Evolutionary conservation across 2,797 vertebrate genomes (phyloP).

Genomic region (Hydrolagus colliei): DNA sequence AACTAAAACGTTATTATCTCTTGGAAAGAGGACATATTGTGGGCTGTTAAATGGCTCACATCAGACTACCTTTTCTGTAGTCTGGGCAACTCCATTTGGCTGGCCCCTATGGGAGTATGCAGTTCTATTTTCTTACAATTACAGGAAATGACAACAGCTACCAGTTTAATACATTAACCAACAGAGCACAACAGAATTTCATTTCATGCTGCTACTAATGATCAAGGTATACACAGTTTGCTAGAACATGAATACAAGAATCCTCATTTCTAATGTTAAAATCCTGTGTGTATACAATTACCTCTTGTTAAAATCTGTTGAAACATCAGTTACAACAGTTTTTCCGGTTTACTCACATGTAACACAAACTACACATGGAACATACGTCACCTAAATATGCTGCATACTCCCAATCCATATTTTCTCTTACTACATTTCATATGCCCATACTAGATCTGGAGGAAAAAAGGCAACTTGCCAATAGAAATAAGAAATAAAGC

Average conservation of each 20-base stretch:
- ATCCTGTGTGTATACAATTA: slow-evolving; percentile 2
- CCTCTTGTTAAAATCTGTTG: slow-evolving; percentile 19
- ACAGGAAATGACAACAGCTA: slow-evolving; percentile 31
- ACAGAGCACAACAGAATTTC: slow-evolving; percentile 24
- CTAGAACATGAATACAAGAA: slow-evolving; percentile 26
- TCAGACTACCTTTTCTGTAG: slow-evolving; percentile 2
- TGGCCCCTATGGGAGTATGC: slow-evolving; percentile 27
- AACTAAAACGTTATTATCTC: slow-evolving; percentile 3
- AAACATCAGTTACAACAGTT: slow-evolving; percentile 16
- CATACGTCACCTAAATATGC: slow-evolving; percentile 7
- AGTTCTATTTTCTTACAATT: slow-evolving; percentile 29
- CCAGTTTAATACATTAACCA: slow-evolving; percentile 25
- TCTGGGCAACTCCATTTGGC: slow-evolving; percentile 3
- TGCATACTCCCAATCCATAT: slow-evolving; percentile 31
- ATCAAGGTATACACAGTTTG: slow-evolving; percentile 21
- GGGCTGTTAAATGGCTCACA: background rate
- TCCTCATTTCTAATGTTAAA: slow-evolving; percentile 23
- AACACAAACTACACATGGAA: slow-evolving; percentile 4
- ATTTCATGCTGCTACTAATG: slow-evolving; percentile 28
- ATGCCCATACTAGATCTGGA: slow-evolving; percentile 20
- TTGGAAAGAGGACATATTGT: slow-evolving; percentile 3
- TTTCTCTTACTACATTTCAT: slow-evolving; percentile 11
- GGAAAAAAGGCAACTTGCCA: slow-evolving; percentile 27
- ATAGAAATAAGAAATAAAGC: slow-evolving; percentile 26
- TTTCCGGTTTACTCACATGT: slow-evolving; percentile 7